Base-by-base conservation (phyloP, 2,888 invertebrate species). In the Cheilosia grossa region DNA sequence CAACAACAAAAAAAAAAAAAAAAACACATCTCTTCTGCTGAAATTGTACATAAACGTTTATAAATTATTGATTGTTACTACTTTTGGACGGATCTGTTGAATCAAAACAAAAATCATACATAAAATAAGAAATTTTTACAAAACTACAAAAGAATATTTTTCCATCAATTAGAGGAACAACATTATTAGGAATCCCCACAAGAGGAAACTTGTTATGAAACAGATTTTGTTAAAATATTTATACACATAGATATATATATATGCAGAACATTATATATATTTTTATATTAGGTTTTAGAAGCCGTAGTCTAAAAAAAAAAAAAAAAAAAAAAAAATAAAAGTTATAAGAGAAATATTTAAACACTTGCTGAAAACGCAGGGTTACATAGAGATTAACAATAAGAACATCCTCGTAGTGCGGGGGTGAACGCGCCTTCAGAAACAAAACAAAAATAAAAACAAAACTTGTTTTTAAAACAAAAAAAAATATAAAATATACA, bases 161-260 rank as follows among this genome's bases (percentile, higher is more conserved):
- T 78, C 72, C 67, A 72, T 42, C 21, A 49, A 67, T 61, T 67
- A 44, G 19, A 17, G 44, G 58, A 47, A 6, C 15, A 21, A 10
- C 54, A 54, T 69, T 70, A 30, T 54, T 54, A 15, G 15, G 58
- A 37, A 47, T 6, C 56, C 54, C 53, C 66, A 54, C 33, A 51
- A 63, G 63, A 59, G 40, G 56, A 53, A 44, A 61, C 33, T 66
- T 85, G 85, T 85, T 85, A 85, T 69, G 42, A 61, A 75, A 67
- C 69, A 85, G 72, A 75, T 81, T 75, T 81, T 85, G 85, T 85
- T 85, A 72, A 85, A 77, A 75, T 77, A 85, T 85, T 72, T 85
- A 85, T 81, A 70, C 77, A 81, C 61, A 80, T 44, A 69, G 51
- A 75, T 63, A 64, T 54, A 66, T 67, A 24, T 24, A 30, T 63